A percentile compares a stretch with the other conserved stretches of the same genome.
phyloP scores from a whole-genome alignment of 2,888 invertebrate species.

The Temnothorax rugatulus region DNA sequence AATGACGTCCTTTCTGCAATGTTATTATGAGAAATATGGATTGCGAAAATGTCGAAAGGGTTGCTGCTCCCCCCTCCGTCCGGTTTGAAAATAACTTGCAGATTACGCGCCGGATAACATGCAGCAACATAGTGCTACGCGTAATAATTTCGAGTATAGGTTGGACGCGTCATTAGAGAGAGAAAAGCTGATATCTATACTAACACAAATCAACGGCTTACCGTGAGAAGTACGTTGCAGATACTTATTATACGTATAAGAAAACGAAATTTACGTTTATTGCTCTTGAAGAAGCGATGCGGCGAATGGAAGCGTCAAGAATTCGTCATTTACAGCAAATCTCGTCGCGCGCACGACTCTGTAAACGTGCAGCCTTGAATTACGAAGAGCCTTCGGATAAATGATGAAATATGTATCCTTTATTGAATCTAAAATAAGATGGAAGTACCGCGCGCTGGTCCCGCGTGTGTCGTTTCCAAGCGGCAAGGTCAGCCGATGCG shows the following conservation, averaged over 20 bases:
- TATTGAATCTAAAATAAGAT: conserved; percentile 78
- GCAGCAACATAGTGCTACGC: background rate
- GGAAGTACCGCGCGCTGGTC: conserved; percentile 62
- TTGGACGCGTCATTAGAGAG: conserved; percentile 26
- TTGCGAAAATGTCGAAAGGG: conserved; percentile 33
- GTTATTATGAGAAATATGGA: conserved; percentile 38
- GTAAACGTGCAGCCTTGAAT: conserved; percentile 68
- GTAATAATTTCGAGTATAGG: conserved; percentile 43
- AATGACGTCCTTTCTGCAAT: conserved; percentile 27
- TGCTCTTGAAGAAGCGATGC: conserved; percentile 21
- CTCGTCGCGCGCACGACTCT: conserved; percentile 50
- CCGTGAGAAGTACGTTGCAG: conserved; percentile 22
- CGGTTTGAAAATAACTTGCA: conserved; percentile 27
- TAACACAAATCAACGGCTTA: conserved; percentile 34
- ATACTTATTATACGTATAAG: conserved; percentile 28
- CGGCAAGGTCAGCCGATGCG: conserved; percentile 75
- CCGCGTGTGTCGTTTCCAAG: conserved; percentile 70
- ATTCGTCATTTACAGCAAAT: conserved; percentile 47
- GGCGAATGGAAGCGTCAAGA: conserved; percentile 46
- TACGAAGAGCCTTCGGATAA: conserved; percentile 75
- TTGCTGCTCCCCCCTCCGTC: background rate
- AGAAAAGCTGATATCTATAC: conserved; percentile 29
- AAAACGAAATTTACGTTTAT: conserved; percentile 34
- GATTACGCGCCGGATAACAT: conserved; percentile 30
- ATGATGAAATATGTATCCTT: conserved; percentile 76